Evolutionary conservation across 2,888 invertebrate genomes (phyloP).

Genomic region (Linyphia triangularis): DNA sequence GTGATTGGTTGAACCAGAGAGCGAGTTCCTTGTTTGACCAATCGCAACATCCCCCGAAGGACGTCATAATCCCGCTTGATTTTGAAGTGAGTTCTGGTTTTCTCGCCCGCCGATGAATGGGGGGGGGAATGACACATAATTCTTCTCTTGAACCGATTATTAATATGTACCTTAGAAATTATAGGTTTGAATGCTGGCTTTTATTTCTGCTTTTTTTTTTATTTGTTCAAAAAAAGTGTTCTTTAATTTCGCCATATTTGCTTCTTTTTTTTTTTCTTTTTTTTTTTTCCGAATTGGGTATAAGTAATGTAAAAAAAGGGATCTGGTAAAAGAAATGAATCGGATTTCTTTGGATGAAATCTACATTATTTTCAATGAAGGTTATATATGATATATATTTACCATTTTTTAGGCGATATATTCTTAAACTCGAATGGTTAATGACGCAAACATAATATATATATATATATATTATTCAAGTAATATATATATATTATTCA

Average conservation of each 20-base stretch:
- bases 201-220: not conserved
- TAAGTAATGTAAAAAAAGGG: not conserved
- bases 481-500: no score
- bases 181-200: slow-evolving; percentile 26
- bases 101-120: slow-evolving; percentile 5
- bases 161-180: slow-evolving; percentile 47
- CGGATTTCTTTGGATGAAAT: no score
- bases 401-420: no score
- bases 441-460: no score
- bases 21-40: no score
- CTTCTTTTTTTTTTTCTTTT: no score
- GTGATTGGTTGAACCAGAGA: no score
- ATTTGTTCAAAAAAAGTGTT: not conserved
- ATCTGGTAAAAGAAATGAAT: not conserved
- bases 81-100: slow-evolving; percentile 11
- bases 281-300: no score
- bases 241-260: not conserved
- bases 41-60: not conserved
- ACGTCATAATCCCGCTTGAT: not conserved
- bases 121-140: slow-evolving; percentile 40
- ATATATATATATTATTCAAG: no score
- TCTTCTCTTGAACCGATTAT: slow-evolving; percentile 45
- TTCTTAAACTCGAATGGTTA: no score
- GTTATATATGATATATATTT: no score
- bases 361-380: no score